These are phyloP conservation scores for Probosciger aterrimus DNA, from an alignment of 2,113 vertebrate genomes.

Conservation along the genomic window DNA sequence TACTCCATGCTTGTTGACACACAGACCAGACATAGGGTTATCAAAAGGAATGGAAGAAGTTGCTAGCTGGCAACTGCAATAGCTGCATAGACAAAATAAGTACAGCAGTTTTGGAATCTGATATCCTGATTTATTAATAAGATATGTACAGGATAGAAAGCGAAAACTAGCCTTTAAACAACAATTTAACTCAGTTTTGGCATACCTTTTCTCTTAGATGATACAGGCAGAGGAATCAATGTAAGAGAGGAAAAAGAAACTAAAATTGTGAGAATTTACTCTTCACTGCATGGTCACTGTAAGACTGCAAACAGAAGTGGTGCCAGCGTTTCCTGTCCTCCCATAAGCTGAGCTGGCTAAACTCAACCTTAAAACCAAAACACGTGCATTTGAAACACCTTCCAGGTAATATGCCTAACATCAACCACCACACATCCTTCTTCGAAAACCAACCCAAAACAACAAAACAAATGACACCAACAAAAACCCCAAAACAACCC, in stretches of 20 bases:
- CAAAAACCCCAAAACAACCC: background rate
- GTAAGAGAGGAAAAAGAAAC: background rate
- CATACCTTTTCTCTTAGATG: background rate
- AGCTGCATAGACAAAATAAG: background rate
- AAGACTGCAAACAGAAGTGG: background rate
- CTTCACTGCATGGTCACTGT: background rate
- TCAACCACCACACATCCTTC: background rate
- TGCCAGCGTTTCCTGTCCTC: background rate
- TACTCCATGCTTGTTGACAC: background rate
- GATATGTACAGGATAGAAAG: background rate
- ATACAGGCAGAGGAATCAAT: background rate
- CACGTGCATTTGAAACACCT: background rate
- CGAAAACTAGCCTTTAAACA: background rate
- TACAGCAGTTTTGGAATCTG: background rate
- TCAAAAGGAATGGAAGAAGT: background rate
- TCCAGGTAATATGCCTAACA: accelerated
- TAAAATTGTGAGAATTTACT: background rate
- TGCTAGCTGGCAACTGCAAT: background rate
- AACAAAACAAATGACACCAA: background rate
- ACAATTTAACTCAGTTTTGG: background rate
- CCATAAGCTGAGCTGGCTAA: background rate
- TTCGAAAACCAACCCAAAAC: background rate
- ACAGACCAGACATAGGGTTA: background rate
- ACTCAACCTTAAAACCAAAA: background rate
- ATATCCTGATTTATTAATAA: background rate